Evolutionary conservation across 2,113 vertebrate species (phyloP).

Genomic region (Pavo muticus): DNA sequence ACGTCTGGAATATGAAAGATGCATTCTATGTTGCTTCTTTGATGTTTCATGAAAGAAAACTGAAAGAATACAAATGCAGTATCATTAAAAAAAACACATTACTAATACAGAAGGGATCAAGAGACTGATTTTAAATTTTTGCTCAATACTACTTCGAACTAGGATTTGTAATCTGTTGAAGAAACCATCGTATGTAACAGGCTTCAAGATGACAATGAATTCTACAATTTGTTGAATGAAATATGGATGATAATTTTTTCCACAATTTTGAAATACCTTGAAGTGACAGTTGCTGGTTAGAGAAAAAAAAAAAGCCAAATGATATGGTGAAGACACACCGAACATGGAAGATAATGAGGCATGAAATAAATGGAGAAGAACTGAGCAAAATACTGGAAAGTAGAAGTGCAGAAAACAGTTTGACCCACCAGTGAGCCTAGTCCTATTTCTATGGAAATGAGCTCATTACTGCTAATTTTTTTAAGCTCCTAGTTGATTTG

Average conservation of each 20-base stretch:
- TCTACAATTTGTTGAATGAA: constrained; percentile 10
- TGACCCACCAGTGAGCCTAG: constrained; percentile 50
- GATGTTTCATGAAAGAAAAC: constrained; percentile 50
- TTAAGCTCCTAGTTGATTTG: constrained; percentile 65
- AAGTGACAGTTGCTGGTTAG: neutral
- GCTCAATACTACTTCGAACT: neutral
- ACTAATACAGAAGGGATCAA: constrained; percentile 2
- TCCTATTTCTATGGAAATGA: constrained; percentile 76
- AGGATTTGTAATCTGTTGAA: neutral
- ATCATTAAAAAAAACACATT: constrained; percentile 25
- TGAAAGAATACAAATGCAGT: constrained; percentile 24
- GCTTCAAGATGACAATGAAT: neutral
- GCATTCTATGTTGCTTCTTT: constrained; percentile 33
- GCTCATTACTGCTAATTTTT: constrained; percentile 66
- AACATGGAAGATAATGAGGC: constrained; percentile 53
- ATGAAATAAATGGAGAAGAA: constrained; percentile 46
- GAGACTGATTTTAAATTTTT: neutral
- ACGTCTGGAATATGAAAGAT: constrained; percentile 37
- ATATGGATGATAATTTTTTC: neutral
- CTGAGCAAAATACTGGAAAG: constrained; percentile 16
- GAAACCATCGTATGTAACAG: neutral
- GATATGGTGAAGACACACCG: neutral
- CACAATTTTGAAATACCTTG: constrained; percentile 3
- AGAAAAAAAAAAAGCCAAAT: constrained; percentile 7
- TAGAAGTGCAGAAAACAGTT: constrained; percentile 49